These are phyloP conservation scores for Archips crataeganus DNA, from an alignment of 2,888 invertebrate species.

Conservation along the genomic window DNA sequence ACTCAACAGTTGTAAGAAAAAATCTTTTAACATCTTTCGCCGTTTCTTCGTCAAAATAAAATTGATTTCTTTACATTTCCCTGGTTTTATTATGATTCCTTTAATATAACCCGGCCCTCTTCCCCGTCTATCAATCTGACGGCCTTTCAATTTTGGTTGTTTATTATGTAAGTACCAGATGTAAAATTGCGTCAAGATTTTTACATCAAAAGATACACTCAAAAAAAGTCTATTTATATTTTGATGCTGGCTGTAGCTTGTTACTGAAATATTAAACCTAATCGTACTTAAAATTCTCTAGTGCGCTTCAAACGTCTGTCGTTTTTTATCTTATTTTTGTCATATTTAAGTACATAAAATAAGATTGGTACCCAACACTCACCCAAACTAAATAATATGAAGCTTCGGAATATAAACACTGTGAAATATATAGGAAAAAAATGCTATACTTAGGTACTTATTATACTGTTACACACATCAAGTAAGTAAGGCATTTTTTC, in stretches of 20 bases:
- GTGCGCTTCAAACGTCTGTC: too few species aligned
- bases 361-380: too few species aligned
- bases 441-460: too few species aligned
- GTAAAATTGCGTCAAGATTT: neutral
- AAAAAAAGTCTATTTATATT: neutral
- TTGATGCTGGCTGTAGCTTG: neutral
- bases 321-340: too few species aligned
- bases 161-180: constrained; percentile 10
- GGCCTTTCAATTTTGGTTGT: constrained; percentile 7
- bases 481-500: too few species aligned
- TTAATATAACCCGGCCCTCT: constrained; percentile 9
- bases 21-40: neutral
- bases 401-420: too few species aligned
- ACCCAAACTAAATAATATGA: too few species aligned
- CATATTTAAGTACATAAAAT: too few species aligned
- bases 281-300: too few species aligned
- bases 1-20: neutral
- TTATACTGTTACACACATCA: too few species aligned
- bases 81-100: constrained; percentile 2
- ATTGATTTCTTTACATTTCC: constrained; percentile 10
- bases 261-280: neutral
- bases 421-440: too few species aligned
- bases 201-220: neutral
- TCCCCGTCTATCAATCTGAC: constrained; percentile 4
- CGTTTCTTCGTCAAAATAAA: constrained; percentile 6